A percentile compares a stretch with the other conserved stretches of the same genome.
phyloP scores from a whole-genome alignment of 53 echinoderm and acorn worm genomes.

The Henricia sp. region DNA sequence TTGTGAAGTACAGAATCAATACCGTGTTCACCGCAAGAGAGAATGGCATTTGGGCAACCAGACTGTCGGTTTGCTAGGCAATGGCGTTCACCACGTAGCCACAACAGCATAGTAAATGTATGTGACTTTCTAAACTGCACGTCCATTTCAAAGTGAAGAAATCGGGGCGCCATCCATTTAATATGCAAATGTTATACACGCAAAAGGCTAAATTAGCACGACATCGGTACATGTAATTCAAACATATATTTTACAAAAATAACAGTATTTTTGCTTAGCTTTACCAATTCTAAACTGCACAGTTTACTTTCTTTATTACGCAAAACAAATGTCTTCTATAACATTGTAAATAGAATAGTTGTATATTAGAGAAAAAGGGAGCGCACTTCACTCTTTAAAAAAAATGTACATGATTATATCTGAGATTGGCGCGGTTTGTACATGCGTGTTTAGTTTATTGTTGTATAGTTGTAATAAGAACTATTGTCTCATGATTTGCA shows the following conservation, averaged over 20 bases:
- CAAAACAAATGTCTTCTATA: not conserved
- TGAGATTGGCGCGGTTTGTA: not conserved
- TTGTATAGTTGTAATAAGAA: not conserved
- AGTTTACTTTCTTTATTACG: not conserved
- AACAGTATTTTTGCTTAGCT: not conserved
- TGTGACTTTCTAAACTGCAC: no score
- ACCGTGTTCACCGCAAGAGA: no score
- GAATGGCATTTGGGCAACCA: no score
- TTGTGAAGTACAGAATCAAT: no score
- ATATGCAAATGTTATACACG: no score
- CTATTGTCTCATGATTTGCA: not conserved
- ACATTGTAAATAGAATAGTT: not conserved
- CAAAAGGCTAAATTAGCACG: no score
- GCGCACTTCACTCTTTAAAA: conserved; percentile 3
- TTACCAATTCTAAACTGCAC: conserved; percentile 7
- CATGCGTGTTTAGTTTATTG: not conserved
- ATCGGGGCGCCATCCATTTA: no score
- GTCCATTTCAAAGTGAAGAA: no score
- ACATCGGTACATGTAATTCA: not conserved
- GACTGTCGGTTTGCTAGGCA: no score
- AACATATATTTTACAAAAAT: not conserved
- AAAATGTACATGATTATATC: conserved; percentile 15
- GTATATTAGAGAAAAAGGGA: conserved; percentile 32
- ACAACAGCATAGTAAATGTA: no score
- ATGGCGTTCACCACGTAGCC: no score